A percentile compares a stretch with the other conserved stretches of the same genome.
These are phyloP conservation scores for Apomyelois bistriatella DNA, from an alignment of 2,888 invertebrate genomes.

Conservation along the genomic window DNA sequence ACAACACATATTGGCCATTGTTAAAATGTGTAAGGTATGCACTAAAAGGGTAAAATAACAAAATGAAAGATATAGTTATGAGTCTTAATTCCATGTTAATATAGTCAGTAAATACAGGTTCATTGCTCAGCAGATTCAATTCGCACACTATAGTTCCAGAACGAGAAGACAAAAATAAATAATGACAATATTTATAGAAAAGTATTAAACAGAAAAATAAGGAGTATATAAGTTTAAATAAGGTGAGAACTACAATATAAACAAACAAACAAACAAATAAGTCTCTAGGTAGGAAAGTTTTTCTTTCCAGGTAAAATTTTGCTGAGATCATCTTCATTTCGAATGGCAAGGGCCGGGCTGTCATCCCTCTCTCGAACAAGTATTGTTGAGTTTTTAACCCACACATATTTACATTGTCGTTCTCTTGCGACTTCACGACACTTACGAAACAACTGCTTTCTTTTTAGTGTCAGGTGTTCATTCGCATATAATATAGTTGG, in stretches of 20 bases:
- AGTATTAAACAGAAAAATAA: background rate
- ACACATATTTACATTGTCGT: constrained; percentile 5
- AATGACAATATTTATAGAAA: background rate
- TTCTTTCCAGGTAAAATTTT: background rate
- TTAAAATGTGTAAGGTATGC: background rate
- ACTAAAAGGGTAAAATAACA: background rate
- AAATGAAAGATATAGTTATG: no score
- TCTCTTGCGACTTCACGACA: constrained; percentile 4
- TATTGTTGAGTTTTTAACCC: constrained; percentile 12
- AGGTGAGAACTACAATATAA: background rate
- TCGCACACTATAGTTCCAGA: background rate
- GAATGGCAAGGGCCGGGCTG: constrained; percentile 6
- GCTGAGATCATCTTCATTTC: constrained; percentile 1
- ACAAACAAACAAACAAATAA: background rate
- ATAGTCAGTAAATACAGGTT: background rate
- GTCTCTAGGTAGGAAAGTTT: background rate
- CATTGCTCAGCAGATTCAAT: background rate
- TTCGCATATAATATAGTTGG: background rate
- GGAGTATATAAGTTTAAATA: background rate
- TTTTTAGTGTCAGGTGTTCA: constrained; percentile 13
- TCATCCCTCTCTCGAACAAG: constrained; percentile 8
- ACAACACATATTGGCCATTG: no score
- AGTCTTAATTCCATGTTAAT: no score
- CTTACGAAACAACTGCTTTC: constrained; percentile 10
- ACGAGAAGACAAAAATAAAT: background rate